Evolutionary conservation across 2,113 vertebrate genomes (phyloP).

Genomic region (Puma concolor): DNA sequence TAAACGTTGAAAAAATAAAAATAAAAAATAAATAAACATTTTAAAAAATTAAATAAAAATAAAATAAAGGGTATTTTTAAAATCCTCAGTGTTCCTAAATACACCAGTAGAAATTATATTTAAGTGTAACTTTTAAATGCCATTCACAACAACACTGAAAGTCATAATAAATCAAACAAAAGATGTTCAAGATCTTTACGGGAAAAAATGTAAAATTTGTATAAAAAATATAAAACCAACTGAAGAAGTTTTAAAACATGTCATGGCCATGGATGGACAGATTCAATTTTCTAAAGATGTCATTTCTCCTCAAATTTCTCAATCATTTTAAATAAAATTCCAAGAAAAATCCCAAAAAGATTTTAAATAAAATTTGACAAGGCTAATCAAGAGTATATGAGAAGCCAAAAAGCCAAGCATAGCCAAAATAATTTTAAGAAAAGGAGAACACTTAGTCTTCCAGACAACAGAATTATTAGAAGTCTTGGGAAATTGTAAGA

Average conservation of each 20-base stretch:
- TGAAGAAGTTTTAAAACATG: background rate
- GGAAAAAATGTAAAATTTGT: background rate
- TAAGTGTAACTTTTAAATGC: background rate
- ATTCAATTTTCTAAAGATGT: background rate
- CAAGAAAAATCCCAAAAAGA: background rate
- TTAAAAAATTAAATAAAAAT: too few species aligned
- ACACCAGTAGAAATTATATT: background rate
- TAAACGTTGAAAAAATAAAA: too few species aligned
- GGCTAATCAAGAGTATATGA: background rate
- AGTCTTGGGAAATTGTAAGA: background rate
- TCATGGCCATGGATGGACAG: background rate
- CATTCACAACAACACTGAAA: background rate
- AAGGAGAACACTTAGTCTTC: background rate
- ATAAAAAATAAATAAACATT: too few species aligned
- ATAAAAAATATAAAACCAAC: background rate
- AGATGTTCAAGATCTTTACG: background rate
- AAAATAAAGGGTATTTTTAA: background rate
- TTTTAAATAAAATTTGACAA: background rate
- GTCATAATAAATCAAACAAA: background rate
- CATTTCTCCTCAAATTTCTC: background rate
- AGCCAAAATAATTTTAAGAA: background rate
- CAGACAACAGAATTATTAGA: background rate
- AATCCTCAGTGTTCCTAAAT: background rate
- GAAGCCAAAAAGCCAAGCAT: background rate
- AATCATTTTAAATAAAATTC: background rate